Percentiles rank a stretch among this genome's conserved stretches.
Conservation (phyloP, 2,888 invertebrate species). For the Taenaris catops region DNA sequence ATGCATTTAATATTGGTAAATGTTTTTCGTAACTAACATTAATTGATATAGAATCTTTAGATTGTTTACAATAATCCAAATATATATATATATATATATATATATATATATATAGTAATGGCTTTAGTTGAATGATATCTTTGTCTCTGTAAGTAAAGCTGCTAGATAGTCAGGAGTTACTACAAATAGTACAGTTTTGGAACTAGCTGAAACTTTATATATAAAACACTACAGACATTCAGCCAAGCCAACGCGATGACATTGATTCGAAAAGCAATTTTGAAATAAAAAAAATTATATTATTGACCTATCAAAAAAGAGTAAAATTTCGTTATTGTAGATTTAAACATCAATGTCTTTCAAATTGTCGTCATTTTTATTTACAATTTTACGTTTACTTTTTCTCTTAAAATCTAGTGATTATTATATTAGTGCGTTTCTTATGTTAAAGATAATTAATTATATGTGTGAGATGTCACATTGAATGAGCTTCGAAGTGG, state of each 20-base stretch:
- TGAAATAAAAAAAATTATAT: slow-evolving; percentile 60
- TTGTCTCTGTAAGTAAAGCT: too few species aligned
- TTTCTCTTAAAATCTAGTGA: slow-evolving; percentile 67
- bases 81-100: too few species aligned
- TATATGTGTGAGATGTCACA: slow-evolving; percentile 69
- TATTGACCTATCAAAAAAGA: slow-evolving; percentile 72
- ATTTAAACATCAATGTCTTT: slow-evolving; percentile 74
- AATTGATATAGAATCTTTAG: too few species aligned
- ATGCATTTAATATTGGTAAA: too few species aligned
- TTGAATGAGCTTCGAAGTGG: slow-evolving; percentile 78
- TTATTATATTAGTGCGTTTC: slow-evolving; percentile 63
- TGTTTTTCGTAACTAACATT: too few species aligned
- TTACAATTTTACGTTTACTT: slow-evolving; percentile 69
- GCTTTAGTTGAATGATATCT: too few species aligned
- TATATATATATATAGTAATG: too few species aligned
- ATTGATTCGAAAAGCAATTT: slow-evolving; percentile 70
- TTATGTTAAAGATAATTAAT: slow-evolving; percentile 64
- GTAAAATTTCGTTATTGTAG: slow-evolving; percentile 74
- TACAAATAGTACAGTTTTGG: too few species aligned
- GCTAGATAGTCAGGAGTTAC: too few species aligned
- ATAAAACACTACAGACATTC: slow-evolving; percentile 15
- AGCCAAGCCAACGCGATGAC: slow-evolving; percentile 61
- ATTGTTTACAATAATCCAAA: too few species aligned
- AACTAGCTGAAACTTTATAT: neutral
- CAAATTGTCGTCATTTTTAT: slow-evolving; percentile 74